Conservation (phyloP, 2,888 invertebrate genomes). For the Helicoverpa assulta region DNA sequence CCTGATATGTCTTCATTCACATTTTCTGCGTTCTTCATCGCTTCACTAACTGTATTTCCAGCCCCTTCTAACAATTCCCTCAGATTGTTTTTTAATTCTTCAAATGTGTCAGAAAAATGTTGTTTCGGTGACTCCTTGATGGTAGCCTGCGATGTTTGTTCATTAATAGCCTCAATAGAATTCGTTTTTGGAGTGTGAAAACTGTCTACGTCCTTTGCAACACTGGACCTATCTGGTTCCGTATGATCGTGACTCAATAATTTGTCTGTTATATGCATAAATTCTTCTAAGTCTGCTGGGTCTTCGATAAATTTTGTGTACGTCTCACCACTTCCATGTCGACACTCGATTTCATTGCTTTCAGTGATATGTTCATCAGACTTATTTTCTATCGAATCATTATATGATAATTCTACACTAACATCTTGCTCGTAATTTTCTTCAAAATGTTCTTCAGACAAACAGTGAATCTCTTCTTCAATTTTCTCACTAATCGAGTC, state of each 20-base stretch:
- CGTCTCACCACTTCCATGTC: slow-evolving; percentile 85
- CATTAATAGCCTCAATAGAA: slow-evolving; percentile 81
- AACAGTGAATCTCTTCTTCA: slow-evolving; percentile 64
- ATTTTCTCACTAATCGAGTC: slow-evolving; percentile 58
- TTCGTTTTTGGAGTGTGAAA: slow-evolving; percentile 83
- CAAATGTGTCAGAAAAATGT: slow-evolving; percentile 78
- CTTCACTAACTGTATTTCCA: slow-evolving; percentile 62
- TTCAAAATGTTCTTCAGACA: slow-evolving; percentile 76
- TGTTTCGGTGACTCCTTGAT: slow-evolving; percentile 59
- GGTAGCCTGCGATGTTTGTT: slow-evolving; percentile 52
- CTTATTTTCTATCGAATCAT: slow-evolving; percentile 75
- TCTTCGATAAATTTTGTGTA: slow-evolving; percentile 86
- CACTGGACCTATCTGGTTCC: slow-evolving; percentile 59
- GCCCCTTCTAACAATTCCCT: slow-evolving; percentile 76
- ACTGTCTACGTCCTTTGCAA: slow-evolving; percentile 70
- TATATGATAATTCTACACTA: slow-evolving; percentile 72
- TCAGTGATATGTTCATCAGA: slow-evolving; percentile 61
- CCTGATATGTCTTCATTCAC: slow-evolving; percentile 49
- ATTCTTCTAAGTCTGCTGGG: slow-evolving; percentile 84
- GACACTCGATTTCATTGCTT: slow-evolving; percentile 70
- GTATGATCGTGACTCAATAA: slow-evolving; percentile 72
- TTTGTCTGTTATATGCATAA: slow-evolving; percentile 83
- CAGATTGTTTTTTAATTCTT: slow-evolving; percentile 80
- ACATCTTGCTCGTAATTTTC: slow-evolving; percentile 77
- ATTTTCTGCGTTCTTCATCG: slow-evolving; percentile 56